Base-by-base conservation (phyloP, 1,140 invertebrate genomes). In the Aricia agestis region DNA sequence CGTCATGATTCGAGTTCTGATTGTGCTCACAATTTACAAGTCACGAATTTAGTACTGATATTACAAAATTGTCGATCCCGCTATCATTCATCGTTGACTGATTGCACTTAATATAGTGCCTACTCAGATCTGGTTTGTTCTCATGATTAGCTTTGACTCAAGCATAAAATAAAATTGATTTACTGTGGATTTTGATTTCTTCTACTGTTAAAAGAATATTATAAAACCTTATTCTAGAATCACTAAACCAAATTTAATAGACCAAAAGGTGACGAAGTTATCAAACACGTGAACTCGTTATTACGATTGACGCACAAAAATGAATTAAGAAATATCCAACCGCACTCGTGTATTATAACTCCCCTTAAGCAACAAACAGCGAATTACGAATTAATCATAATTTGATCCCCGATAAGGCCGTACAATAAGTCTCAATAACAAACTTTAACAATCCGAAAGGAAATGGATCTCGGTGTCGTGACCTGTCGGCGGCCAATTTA, bases 401-500 rank as follows among this genome's bases (percentile, higher is more conserved):
- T 63, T 19, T 63, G 19, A 63, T 11, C 19, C 59, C 18, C 19
- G 6, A 63, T 25, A 63, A 63, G 59, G 17, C 19, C 6, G 18
- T 63, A 63, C 18, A 19, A 59, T 25, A 19, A 19, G 18, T 63
- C 17, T 63, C 18, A 63, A 63, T 63, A 19, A 19, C 17, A 63
- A 52, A 59, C 58, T 59, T 59, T 13, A 52, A 52, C 17, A 63
- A 63, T 63, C 18, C 10, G 11, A 63, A 63, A 63, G 59, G 59
- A 25, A 63, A 63, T 63, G 59, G 59, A 63, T 63, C 18, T 63
- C 18, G 59, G 6, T 19, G 59, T 63, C 59, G 59, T 63, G 59
- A 63, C 59, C 59, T 19, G 59, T 63, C 59, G 19, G 59, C 18
- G 59, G 10, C 59, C 59, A 63, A 63, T 63, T 63, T 59, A 59